Evolutionary conservation across 2,888 invertebrate genomes (phyloP).

Genomic region (Aethes cnicana): DNA sequence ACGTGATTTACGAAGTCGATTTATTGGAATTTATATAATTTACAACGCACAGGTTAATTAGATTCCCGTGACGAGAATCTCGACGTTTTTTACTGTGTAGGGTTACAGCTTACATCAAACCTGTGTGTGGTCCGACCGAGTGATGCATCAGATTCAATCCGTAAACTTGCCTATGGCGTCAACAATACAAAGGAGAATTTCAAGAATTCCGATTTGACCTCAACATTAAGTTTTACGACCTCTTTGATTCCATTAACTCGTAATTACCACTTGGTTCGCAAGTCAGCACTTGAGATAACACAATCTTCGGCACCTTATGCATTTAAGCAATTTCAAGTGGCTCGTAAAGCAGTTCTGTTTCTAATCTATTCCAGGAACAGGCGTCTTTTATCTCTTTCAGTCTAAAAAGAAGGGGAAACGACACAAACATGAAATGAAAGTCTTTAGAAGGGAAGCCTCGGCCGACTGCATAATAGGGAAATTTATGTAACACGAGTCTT

Average conservation of each 20-base stretch:
- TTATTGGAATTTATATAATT: conserved; percentile 24
- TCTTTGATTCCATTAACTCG: no score
- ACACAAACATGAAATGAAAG: no score
- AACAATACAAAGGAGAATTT: no score
- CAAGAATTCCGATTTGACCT: no score
- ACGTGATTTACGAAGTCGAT: conserved; percentile 36
- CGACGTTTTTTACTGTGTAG: conserved; percentile 44
- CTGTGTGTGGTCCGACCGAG: conserved; percentile 58
- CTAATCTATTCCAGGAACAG: no score
- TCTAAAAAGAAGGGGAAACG: no score
- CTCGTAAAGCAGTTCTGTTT: conserved; percentile 38
- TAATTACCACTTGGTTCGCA: conserved; percentile 38
- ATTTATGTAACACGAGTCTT: no score
- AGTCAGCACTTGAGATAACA: conserved; percentile 48
- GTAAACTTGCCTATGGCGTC: no score
- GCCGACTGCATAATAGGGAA: no score
- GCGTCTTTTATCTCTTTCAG: no score
- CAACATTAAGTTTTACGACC: no score
- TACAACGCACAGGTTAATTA: conserved; percentile 28
- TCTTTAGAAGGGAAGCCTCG: no score
- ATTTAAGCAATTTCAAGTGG: conserved; percentile 48
- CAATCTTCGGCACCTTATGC: conserved; percentile 44
- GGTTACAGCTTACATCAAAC: conserved; percentile 48
- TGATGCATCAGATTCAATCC: conserved; percentile 2
- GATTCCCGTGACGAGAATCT: conserved; percentile 31